A percentile compares a stretch with the other conserved stretches of the same genome.
Evolutionary conservation across 2,888 invertebrate genomes (phyloP).

Genomic region (Apotomis capreana): DNA sequence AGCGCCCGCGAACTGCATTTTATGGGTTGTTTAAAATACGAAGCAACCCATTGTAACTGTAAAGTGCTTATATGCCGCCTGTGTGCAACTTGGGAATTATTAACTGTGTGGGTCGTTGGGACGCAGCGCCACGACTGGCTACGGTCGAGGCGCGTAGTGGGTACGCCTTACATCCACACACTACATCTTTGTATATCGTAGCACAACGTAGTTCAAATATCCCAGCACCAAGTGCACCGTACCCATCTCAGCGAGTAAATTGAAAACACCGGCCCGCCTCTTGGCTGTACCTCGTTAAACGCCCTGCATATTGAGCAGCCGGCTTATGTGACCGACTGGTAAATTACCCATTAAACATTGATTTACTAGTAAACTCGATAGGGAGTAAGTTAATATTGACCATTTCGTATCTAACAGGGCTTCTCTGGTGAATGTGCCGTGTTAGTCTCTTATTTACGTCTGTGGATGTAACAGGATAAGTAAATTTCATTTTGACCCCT

Average conservation of each 20-base stretch:
- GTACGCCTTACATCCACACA: too few relatives aligned
- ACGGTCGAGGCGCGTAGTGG: too few relatives aligned
- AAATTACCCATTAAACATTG: conserved; percentile 32
- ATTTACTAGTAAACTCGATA: conserved; percentile 28
- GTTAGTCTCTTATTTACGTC: neutral
- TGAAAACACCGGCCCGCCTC: conserved; percentile 48
- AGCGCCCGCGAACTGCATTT: too few relatives aligned
- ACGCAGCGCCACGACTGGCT: too few relatives aligned
- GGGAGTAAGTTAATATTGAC: conserved; percentile 24
- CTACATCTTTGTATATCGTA: too few relatives aligned
- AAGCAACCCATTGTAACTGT: too few relatives aligned
- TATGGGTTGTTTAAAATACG: too few relatives aligned
- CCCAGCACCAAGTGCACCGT: conserved; percentile 36
- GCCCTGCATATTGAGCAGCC: conserved; percentile 47
- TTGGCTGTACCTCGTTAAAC: conserved; percentile 48
- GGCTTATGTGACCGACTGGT: conserved; percentile 36
- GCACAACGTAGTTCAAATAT: conserved; percentile 9
- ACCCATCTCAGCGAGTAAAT: conserved; percentile 42
- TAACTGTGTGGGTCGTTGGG: too few relatives aligned
- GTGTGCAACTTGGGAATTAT: too few relatives aligned
- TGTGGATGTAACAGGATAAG: neutral
- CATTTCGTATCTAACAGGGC: conserved; percentile 23
- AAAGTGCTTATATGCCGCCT: too few relatives aligned
- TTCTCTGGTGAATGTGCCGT: conserved; percentile 12
- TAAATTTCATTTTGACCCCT: neutral